Base-by-base conservation (phyloP, 2,797 vertebrate species). In the Petrocephalus sullivani region DNA sequence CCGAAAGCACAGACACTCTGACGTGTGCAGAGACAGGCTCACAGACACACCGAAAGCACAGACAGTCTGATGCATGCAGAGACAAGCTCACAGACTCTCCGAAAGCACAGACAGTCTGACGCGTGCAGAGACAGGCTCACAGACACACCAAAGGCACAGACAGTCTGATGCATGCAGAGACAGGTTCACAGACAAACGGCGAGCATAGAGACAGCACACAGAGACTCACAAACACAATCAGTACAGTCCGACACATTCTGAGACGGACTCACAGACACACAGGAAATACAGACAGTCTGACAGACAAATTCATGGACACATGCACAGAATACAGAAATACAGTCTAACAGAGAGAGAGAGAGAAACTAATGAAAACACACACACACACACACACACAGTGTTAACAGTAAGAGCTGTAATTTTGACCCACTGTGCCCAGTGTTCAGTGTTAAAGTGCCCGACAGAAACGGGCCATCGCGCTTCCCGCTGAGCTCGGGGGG, bases 391-490 rank as follows among this genome's bases (percentile, higher is more conserved):
- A 92, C 92, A 92, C 89, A 86, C 89, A 53, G 86, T 92, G 91
- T 89, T 93, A 92, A 94, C 93, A 92, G 93, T 92, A 90, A 92
- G 90, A 90, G 92, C 90, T 85, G 89, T 91, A 91, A 91, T 92
- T 91, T 93, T 92, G 33, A n/a, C 92, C 90, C 91, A 91, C 92
- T 90, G 86, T 91, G 89, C 90, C 89, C 91, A 92, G 93, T 89
- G 91, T 90, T 92, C 91, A 89, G 89, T 90, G 89, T 90, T 88
- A 91, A 54, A 51, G 89, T 90, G 90, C 90, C 93, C 92, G 90
- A 87, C 89, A 90, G 92, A 84, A 28, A 54, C n/a, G 9, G 51
- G 9, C 51, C 21, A 3, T 23, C 3, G 0, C 33, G 19, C 33
- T 19, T 6, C 67, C 41, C 1, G 5, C 67, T 37, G 28, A 6